Base-by-base conservation (phyloP, 2,113 vertebrate genomes). In the Dicentrarchus labrax region DNA sequence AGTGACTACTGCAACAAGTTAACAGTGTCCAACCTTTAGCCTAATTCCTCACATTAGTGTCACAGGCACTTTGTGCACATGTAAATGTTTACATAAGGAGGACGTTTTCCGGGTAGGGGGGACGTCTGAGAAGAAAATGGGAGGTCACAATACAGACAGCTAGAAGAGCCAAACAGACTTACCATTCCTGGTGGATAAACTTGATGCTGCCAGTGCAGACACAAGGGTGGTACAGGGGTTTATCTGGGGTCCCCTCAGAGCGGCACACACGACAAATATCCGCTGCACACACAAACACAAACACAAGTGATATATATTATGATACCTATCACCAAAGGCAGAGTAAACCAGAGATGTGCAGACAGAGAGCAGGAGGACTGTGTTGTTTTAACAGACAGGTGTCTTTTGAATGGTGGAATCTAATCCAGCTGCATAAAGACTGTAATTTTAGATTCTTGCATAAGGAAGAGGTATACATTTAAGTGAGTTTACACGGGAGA, bases 151-250 rank as follows among this genome's bases (percentile, higher is more conserved):
- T 11, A 64, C 53, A 70, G 4, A 50, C 57, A 84, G 39, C 41
- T 61, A 3, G 36, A 51, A 69, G 62, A 76, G 9, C 15, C 19
- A 45, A 19, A 69, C 4, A 76, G 62, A 95, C 97, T 96, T 95
- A 99, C 98, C 98, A 99, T 95, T 99, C 98, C 91, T 99, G 98
- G 94, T 99, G 98, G 87, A 99, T 99, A 87, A 99, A 99, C 92
- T 99, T 99, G 95, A 99, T 99, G 95, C 98, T 99, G 95, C 98
- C 98, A 78, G 98, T 99, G 94, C 98, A 99, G 60, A 99, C 98
- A 91, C 98, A 99, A 0, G 98, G 98, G 90, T 99, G 98, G 91
- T 99, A 99, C 17, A 99, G 96, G 6, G 98, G 98, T 86, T 99
- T 99, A 92, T 99, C 98, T 0, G 96, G 96, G 70, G 97, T 99